Percentiles rank a stretch among this genome's conserved stretches.
phyloP scores from a whole-genome alignment of 2,888 invertebrate genomes.

The Labia minor region DNA sequence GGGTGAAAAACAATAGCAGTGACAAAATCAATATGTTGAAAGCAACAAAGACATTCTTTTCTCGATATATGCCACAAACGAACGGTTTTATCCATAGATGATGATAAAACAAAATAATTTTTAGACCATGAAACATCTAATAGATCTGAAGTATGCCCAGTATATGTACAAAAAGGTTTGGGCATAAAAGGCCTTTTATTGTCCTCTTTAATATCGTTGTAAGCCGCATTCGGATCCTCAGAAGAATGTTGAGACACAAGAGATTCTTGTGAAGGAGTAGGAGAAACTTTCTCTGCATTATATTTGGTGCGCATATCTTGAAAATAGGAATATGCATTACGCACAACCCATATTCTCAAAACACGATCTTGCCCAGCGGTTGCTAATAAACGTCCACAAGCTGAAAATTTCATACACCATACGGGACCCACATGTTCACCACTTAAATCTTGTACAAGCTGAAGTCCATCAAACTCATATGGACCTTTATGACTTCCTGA shows the following conservation, averaged over 20 bases:
- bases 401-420: constrained; percentile 98
- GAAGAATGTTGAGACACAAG: constrained; percentile 65
- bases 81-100: constrained; percentile 98
- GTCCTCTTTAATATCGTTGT: constrained; percentile 48
- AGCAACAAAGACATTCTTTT: constrained; percentile 94
- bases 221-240: constrained; percentile 46
- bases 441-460: constrained; percentile 72
- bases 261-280: constrained; percentile 87
- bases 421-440: constrained; percentile 85
- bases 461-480: constrained; percentile 85
- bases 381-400: constrained; percentile 86
- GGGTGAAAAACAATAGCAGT: constrained; percentile 99
- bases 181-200: constrained; percentile 66
- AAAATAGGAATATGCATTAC: constrained; percentile 83
- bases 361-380: constrained; percentile 95
- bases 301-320: constrained; percentile 93
- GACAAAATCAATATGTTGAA: constrained; percentile 98
- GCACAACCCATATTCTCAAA: constrained; percentile 87
- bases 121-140: constrained; percentile 98
- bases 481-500: constrained; percentile 95
- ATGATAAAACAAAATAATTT: constrained; percentile 94
- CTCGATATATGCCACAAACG: constrained; percentile 95
- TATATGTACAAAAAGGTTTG: constrained; percentile 82
- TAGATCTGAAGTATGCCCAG: constrained; percentile 91
- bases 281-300: constrained; percentile 82